Percentiles rank a stretch among this genome's conserved stretches.
phyloP scores from a whole-genome alignment of 2,113 vertebrate genomes.

The Myocastor coypus region DNA sequence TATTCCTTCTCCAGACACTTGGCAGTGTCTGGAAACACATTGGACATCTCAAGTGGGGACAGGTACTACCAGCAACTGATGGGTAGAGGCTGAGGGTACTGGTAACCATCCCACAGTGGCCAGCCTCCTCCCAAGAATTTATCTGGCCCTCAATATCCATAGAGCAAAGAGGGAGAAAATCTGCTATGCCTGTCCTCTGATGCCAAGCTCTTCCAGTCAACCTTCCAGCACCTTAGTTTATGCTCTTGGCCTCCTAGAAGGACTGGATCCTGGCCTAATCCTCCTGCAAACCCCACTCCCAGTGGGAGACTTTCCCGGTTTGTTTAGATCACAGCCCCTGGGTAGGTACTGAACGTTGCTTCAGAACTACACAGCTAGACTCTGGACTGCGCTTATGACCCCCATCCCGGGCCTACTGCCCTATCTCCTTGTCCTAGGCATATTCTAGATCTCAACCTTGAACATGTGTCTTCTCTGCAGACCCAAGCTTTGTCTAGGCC shows the following conservation, averaged over 20 bases:
- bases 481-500: not conserved
- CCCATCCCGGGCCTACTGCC: not conserved
- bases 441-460: not conserved
- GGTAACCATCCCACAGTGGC: not conserved
- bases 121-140: not conserved
- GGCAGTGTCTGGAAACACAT: not conserved
- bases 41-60: not conserved
- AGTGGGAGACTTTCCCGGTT: not conserved
- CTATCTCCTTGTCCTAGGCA: not conserved
- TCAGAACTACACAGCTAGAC: not conserved
- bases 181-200: not conserved
- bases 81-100: not conserved
- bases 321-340: not conserved
- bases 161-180: not conserved
- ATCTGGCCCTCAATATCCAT: not conserved
- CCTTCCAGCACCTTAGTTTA: not conserved
- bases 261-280: not conserved
- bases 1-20: not conserved
- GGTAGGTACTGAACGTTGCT: not conserved
- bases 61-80: not conserved
- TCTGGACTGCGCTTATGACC: not conserved
- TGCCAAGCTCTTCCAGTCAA: not conserved
- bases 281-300: not conserved
- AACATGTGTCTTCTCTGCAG: not conserved
- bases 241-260: not conserved